phyloP scores from a whole-genome alignment of 2,888 invertebrate genomes.

The Deilephila porcellus region DNA sequence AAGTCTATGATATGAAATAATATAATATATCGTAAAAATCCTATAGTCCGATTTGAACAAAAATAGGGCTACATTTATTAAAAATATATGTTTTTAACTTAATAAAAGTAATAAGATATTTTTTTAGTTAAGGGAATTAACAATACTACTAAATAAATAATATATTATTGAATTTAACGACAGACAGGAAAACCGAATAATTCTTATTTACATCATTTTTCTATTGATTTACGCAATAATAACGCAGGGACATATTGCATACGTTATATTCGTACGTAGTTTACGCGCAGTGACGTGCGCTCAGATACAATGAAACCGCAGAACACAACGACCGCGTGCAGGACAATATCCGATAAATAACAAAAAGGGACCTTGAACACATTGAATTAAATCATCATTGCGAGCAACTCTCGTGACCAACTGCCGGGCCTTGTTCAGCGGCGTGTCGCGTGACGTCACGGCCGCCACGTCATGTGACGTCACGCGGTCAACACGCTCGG shows the following conservation, averaged over 20 bases:
- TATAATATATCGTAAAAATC: no score
- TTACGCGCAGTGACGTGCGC: neutral
- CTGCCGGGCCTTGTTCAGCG: slow-evolving; percentile 50
- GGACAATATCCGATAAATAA: slow-evolving; percentile 53
- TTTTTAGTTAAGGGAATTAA: neutral
- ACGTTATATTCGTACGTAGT: neutral
- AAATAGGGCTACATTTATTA: no score
- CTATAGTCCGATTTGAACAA: no score
- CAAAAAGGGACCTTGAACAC: slow-evolving; percentile 66
- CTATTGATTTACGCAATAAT: neutral
- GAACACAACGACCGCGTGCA: slow-evolving; percentile 21
- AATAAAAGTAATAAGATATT: neutral
- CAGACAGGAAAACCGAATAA: neutral
- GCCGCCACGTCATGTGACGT: slow-evolving; percentile 69
- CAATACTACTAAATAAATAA: neutral
- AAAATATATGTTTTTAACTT: no score
- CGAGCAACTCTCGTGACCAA: slow-evolving; percentile 40
- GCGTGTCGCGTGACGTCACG: slow-evolving; percentile 62
- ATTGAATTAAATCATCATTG: slow-evolving; percentile 60
- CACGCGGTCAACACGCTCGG: slow-evolving; percentile 61
- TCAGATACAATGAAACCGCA: slow-evolving; percentile 7
- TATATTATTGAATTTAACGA: neutral
- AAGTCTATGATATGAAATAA: no score
- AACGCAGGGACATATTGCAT: neutral
- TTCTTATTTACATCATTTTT: neutral